Evolutionary conservation across 1,140 invertebrate species (phyloP).

Genomic region (Drosophila pseudoobscura): DNA sequence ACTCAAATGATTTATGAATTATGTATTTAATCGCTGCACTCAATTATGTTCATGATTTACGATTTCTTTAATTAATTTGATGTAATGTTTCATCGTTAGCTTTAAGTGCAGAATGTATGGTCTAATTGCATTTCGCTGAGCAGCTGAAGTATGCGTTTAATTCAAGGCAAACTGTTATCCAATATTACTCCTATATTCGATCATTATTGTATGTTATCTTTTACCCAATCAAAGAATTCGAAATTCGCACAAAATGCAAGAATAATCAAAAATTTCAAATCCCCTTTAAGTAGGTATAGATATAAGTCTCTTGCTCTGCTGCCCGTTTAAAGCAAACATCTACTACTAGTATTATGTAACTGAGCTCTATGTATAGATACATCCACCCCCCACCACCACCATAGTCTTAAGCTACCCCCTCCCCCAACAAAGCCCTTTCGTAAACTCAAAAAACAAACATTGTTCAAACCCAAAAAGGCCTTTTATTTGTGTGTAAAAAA

Average conservation of each 20-base stretch:
- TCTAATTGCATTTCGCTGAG: conserved; percentile 10
- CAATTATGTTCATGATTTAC: conserved; percentile 43
- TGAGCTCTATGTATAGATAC: conserved; percentile 66
- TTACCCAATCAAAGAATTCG: conserved; percentile 53
- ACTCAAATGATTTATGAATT: conserved; percentile 52
- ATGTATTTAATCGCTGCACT: conserved; percentile 35
- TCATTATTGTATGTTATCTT: conserved; percentile 28
- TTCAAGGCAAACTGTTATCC: conserved; percentile 23
- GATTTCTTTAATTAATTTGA: neutral
- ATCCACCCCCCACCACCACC: conserved; percentile 14
- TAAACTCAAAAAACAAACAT: conserved; percentile 23
- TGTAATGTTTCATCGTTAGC: conserved; percentile 31
- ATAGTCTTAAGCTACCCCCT: conserved; percentile 49
- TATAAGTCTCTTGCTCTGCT: conserved; percentile 31
- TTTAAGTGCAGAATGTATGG: conserved; percentile 27
- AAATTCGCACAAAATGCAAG: conserved; percentile 62
- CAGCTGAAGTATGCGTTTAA: conserved; percentile 9
- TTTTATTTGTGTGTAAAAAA: conserved; percentile 63
- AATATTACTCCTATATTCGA: conserved; percentile 15
- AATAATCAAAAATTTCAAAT: conserved; percentile 64
- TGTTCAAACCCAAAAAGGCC: conserved; percentile 62
- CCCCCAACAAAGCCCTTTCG: conserved; percentile 21
- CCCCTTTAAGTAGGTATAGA: conserved; percentile 6
- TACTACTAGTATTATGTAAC: conserved; percentile 75
- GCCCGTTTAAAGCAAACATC: conserved; percentile 45